A percentile compares a stretch with the other conserved stretches of the same genome.
Conservation (phyloP, 2,113 vertebrate species). For the Phoenicopterus ruber region DNA sequence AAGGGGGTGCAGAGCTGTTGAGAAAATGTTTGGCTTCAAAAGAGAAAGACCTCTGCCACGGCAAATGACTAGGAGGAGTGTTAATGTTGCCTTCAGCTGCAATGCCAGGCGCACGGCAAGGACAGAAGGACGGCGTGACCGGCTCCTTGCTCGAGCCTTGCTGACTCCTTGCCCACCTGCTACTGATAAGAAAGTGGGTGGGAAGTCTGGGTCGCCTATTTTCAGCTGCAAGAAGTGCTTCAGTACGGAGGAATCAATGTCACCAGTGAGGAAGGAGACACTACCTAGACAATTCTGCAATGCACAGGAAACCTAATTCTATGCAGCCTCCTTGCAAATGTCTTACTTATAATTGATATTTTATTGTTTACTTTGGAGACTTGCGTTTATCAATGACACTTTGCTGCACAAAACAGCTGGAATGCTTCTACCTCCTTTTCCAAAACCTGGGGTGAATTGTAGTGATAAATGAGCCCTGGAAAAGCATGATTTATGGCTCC, state of each 20-base stretch:
- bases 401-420: slow-evolving; percentile 7
- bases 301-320: neutral
- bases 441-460: neutral
- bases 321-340: neutral
- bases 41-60: neutral
- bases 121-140: neutral
- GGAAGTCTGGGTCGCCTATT: neutral
- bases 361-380: slow-evolving; percentile 47
- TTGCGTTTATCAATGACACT: slow-evolving; percentile 36
- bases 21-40: neutral
- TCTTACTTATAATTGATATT: slow-evolving; percentile 20
- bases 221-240: neutral
- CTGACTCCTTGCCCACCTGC: neutral
- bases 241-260: neutral
- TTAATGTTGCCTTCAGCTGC: neutral
- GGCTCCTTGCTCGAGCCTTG: neutral
- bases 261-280: neutral
- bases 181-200: neutral
- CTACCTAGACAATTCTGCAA: neutral
- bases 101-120: neutral
- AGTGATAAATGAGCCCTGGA: slow-evolving; percentile 58
- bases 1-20: neutral
- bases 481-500: slow-evolving; percentile 52
- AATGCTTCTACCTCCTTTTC: neutral
- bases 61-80: neutral